These are phyloP conservation scores for Nomada ferruginata DNA, from an alignment of 2,888 invertebrate genomes.

Conservation along the genomic window DNA sequence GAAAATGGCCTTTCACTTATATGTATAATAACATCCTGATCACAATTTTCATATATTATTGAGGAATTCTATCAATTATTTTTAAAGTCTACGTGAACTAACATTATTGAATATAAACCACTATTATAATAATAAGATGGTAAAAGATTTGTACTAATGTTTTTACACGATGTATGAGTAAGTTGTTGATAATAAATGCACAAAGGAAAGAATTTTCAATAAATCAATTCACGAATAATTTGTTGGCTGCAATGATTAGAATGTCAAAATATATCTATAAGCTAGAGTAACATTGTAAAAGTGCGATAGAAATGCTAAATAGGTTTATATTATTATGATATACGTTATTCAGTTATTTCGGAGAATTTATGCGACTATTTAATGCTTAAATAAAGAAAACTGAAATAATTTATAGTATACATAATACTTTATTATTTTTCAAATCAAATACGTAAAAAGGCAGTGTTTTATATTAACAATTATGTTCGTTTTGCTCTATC, in stretches of 20 bases:
- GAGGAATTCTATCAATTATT: conserved; percentile 6
- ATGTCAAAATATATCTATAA: neutral
- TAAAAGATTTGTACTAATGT: conserved; percentile 38
- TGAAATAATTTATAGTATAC: conserved; percentile 45
- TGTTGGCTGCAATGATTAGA: neutral
- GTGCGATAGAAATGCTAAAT: neutral
- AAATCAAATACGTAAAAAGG: conserved; percentile 64
- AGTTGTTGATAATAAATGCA: conserved; percentile 38
- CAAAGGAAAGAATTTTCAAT: neutral
- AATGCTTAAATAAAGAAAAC: conserved; percentile 35
- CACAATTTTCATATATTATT: neutral
- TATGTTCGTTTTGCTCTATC: conserved; percentile 40
- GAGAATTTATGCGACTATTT: conserved; percentile 17
- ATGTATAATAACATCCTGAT: neutral
- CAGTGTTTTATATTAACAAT: conserved; percentile 59
- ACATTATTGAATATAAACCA: neutral
- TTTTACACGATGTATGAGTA: conserved; percentile 36
- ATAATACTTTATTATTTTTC: conserved; percentile 64
- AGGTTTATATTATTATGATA: too few species aligned
- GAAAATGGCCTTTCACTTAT: conserved; percentile 6
- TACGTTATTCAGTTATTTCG: neutral
- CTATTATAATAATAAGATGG: conserved; percentile 3
- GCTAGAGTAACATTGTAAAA: neutral
- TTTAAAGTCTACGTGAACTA: conserved; percentile 21
- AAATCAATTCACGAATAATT: too few species aligned